Percentiles rank a stretch among this genome's conserved stretches.
Conservation (phyloP, 2,113 vertebrate species). For the Anolis carolinensis region DNA sequence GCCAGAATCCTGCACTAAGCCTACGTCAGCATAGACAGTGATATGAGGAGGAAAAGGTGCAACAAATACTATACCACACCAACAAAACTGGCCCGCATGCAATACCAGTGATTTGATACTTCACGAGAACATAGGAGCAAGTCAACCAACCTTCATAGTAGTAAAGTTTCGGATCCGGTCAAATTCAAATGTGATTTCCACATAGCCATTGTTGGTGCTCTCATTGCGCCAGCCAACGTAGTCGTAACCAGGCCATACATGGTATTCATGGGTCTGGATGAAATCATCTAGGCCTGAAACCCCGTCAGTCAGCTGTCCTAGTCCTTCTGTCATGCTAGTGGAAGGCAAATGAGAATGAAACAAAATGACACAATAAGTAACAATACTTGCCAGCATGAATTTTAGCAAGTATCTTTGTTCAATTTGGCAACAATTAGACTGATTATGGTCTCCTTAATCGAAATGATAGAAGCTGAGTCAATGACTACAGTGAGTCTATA, state of each 20-base stretch:
- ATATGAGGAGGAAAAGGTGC: too few species aligned
- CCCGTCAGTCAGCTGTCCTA: constrained; percentile 93
- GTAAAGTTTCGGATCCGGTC: constrained; percentile 94
- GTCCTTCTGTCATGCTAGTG: constrained; percentile 88
- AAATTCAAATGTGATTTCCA: constrained; percentile 95
- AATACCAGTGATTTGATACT: too few species aligned
- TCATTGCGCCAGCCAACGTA: constrained; percentile 95
- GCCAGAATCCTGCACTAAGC: too few species aligned
- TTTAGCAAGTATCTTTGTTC: background rate
- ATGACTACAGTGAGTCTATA: background rate
- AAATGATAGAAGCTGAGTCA: background rate
- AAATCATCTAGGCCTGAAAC: constrained; percentile 94
- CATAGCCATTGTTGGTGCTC: constrained; percentile 82
- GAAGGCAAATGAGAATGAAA: background rate
- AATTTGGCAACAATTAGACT: background rate
- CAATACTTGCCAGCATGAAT: background rate
- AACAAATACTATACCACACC: too few species aligned
- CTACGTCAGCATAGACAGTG: too few species aligned
- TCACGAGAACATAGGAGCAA: background rate
- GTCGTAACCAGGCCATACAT: constrained; percentile 94
- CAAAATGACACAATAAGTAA: background rate
- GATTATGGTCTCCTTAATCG: accelerated
- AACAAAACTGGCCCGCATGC: too few species aligned
- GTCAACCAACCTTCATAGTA: constrained; percentile 88
- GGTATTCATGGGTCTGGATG: constrained; percentile 89